Conservation (phyloP, 1,140 invertebrate genomes). For the Psilanteris sp. region DNA sequence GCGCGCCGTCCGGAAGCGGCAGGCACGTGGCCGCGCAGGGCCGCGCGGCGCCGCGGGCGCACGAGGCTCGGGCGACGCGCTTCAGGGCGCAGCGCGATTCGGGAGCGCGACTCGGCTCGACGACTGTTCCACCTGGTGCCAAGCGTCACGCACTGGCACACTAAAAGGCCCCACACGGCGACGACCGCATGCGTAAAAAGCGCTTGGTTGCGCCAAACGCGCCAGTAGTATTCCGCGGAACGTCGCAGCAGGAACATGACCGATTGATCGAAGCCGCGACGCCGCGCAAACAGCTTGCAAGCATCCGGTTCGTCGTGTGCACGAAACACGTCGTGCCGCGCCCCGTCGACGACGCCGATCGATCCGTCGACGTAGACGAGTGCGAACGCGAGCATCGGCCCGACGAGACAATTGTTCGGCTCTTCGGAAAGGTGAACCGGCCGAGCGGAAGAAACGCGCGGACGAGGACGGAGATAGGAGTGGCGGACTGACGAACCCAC, state of each 20-base stretch:
- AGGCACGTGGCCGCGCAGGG: too few species aligned
- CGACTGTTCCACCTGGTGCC: not conserved
- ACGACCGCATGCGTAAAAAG: constrained; percentile 53
- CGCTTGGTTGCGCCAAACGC: not conserved
- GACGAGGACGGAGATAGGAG: constrained; percentile 35
- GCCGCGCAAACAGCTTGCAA: constrained; percentile 1
- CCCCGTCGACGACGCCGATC: not conserved
- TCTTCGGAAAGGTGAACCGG: constrained; percentile 6
- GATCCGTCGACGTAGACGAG: too few species aligned
- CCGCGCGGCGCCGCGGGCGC: too few species aligned
- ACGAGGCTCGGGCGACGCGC: too few species aligned
- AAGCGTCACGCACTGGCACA: not conserved
- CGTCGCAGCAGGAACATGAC: constrained; percentile 34
- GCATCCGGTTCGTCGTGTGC: not conserved
- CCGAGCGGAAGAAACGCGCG: constrained; percentile 5
- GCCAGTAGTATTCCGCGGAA: constrained; percentile 40
- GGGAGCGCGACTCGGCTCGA: too few species aligned
- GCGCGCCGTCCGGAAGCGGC: too few species aligned
- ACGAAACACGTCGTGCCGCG: constrained; percentile 1
- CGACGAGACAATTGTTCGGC: too few species aligned
- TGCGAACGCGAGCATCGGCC: too few species aligned
- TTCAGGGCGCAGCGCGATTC: too few species aligned
- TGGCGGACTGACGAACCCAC: constrained; percentile 43
- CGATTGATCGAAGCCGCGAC: constrained; percentile 20
- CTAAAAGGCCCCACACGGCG: not conserved